phyloP scores from a whole-genome alignment of 2,797 vertebrate genomes.

The Peromyscus melanophrys region DNA sequence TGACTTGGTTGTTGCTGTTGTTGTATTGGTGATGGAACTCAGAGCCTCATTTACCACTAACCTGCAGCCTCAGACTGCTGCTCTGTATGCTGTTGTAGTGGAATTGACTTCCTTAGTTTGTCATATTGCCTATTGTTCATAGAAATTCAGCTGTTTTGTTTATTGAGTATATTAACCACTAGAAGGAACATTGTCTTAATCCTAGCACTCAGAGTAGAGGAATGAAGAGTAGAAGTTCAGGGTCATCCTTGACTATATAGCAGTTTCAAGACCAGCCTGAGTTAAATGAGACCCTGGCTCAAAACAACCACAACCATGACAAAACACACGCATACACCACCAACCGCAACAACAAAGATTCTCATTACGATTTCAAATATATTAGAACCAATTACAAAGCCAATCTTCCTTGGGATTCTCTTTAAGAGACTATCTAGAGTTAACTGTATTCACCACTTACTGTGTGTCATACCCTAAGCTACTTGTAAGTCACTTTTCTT shows the following conservation, averaged over 20 bases:
- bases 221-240: not conserved
- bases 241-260: not conserved
- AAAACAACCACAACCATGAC: not conserved
- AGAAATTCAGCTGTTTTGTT: slow-evolving; percentile 41
- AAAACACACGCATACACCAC: not conserved
- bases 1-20: not conserved
- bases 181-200: not conserved
- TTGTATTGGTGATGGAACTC: not conserved
- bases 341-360: not conserved
- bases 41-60: not conserved
- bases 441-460: not conserved
- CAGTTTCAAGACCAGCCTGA: not conserved
- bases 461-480: not conserved
- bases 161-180: slow-evolving; percentile 51
- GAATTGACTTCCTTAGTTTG: slow-evolving; percentile 47
- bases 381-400: slow-evolving; percentile 36
- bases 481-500: slow-evolving; percentile 35
- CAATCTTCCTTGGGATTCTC: not conserved
- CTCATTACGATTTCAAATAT: slow-evolving; percentile 42
- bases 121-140: slow-evolving; percentile 8
- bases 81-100: not conserved
- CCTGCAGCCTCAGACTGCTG: too few relatives aligned
- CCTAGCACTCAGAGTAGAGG: not conserved
- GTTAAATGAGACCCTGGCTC: not conserved
- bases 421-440: slow-evolving; percentile 1